Evolutionary conservation across 2,888 invertebrate genomes (phyloP), one percentile per base, ranked within the genome.

Genomic region (Euplagia quadripunctaria): DNA sequence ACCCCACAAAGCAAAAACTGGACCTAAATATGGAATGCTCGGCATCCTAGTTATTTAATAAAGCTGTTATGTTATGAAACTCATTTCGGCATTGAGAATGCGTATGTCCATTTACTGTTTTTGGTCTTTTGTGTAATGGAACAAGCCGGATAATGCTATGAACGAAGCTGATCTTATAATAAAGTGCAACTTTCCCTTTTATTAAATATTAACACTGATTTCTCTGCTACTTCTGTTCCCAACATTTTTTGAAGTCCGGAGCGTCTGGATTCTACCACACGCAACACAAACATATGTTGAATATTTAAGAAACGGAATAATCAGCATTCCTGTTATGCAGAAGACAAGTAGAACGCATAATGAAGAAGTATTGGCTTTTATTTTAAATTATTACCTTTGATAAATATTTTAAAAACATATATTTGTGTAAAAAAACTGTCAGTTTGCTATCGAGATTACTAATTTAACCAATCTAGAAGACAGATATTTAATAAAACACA

Each of bases 11-110:
- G 75, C 82, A 82, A 82, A 82, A 83, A 82, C 72, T 78, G 75
- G 64, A 72, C 71, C 74, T 51, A 49, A 79, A 78, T 73, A 77
- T 79, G 78, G 70, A 73, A 79, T 70, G 72, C 64, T 78, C 61
- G 70, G 73, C 82, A 41, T 74, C 66, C 74, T 78, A 82, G 82
- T 77, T 82, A 82, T 82, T 82, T 82, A 84, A 82, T 82, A 82
- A 80, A 78, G 85, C 78, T 72, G 80, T 78, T 82, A 82, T 72
- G 80, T 78, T 82, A 82, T 80, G 85, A 78, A 80, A 78, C 77
- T 76, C 85, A 83, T 84, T 82, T 84, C 78, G 74, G 42, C 74
- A 66, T 61, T 73, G 69, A 76, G 78, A 83, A 82, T 84, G 72
- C 74, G 76, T 80, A 77, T 72, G 71, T 69, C 78, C 74, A 75